Evolutionary conservation across 2,888 invertebrate genomes (phyloP).

Genomic region (Agrotis ipsilon): DNA sequence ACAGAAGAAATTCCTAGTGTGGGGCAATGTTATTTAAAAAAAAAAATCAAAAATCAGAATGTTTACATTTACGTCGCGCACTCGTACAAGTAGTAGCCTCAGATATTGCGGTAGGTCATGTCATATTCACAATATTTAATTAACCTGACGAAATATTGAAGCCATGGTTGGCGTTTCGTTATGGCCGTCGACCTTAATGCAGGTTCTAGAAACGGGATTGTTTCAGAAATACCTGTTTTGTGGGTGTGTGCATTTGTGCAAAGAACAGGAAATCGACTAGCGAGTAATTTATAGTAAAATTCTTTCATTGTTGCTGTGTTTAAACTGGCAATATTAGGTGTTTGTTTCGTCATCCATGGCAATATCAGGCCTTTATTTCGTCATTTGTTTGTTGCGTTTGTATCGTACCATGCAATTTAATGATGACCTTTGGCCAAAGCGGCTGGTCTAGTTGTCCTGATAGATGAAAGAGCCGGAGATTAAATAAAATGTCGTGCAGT

Average conservation of each 20-base stretch:
- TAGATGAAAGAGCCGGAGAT: no score
- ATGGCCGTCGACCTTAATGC: slow-evolving; percentile 34
- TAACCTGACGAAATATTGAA: slow-evolving; percentile 20
- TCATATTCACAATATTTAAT: slow-evolving; percentile 24
- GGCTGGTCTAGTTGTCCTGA: neutral
- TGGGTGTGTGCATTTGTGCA: slow-evolving; percentile 20
- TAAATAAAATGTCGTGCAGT: neutral
- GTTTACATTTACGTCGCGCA: no score
- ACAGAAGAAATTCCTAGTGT: no score
- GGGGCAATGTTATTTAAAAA: no score
- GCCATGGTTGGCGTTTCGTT: slow-evolving; percentile 46
- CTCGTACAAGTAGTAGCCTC: no score
- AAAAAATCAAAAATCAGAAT: no score
- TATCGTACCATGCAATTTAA: neutral
- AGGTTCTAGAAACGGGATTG: slow-evolving; percentile 25
- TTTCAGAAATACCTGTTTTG: slow-evolving; percentile 27
- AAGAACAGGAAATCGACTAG: neutral
- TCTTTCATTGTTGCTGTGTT: neutral
- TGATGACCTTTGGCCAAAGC: neutral
- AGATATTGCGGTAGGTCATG: slow-evolving; percentile 34
- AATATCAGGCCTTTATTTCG: neutral
- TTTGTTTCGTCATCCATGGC: neutral
- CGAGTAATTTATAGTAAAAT: neutral
- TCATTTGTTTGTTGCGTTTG: neutral
- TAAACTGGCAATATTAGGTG: neutral